Evolutionary conservation across 2,797 vertebrate genomes (phyloP).

Genomic region (Pipistrellus pipistrellus): DNA sequence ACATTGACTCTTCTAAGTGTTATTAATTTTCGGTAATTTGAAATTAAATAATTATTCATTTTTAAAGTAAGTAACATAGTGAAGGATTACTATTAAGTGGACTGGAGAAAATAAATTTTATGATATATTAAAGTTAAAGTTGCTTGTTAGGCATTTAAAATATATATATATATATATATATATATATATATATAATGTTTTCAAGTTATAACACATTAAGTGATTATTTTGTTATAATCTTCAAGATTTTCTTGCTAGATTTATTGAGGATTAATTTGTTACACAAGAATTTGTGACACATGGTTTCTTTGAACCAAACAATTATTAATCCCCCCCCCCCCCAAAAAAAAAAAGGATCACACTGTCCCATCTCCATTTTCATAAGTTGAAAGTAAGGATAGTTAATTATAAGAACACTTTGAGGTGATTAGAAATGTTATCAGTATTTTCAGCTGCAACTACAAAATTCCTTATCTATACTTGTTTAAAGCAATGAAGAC

Average conservation of each 20-base stretch:
- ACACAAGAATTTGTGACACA: not conserved
- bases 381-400: not conserved
- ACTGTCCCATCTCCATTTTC: not conserved
- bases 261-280: not conserved
- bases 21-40: slow-evolving; percentile 1
- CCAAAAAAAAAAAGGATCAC: not conserved
- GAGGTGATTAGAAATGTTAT: not conserved
- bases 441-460: not conserved
- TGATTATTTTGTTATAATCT: not conserved
- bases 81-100: not conserved
- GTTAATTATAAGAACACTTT: not conserved
- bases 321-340: no score
- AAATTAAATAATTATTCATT: not conserved
- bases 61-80: not conserved
- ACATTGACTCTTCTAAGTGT: not conserved
- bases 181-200: not conserved
- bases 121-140: not conserved
- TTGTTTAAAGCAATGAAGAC: not conserved
- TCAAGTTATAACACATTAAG: not conserved
- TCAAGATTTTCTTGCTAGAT: not conserved
- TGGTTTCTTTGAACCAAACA: not conserved
- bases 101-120: slow-evolving; percentile 42
- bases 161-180: not conserved
- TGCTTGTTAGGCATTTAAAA: not conserved
- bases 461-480: not conserved